Conservation (phyloP, 2,888 invertebrate genomes). For the Osedax frankpressi region DNA sequence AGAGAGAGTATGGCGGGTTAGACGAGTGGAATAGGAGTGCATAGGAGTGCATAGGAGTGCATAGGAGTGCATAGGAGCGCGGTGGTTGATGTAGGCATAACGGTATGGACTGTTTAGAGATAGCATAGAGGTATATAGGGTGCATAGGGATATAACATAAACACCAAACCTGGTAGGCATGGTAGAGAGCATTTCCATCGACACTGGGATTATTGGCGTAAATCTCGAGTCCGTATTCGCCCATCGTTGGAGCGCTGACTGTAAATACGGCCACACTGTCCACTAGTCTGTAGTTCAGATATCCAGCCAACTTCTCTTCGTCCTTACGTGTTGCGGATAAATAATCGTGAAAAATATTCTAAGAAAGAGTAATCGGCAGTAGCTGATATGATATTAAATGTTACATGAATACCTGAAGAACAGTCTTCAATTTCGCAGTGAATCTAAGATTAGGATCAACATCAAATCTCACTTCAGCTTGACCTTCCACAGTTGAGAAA, state of each 20-base stretch:
- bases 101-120: too few species aligned
- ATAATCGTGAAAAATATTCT: neutral
- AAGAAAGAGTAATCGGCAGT: constrained; percentile 15
- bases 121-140: too few species aligned
- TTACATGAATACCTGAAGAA: neutral
- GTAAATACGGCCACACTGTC: constrained; percentile 43
- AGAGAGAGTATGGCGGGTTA: too few species aligned
- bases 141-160: too few species aligned
- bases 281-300: constrained; percentile 41
- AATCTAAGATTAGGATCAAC: constrained; percentile 41
- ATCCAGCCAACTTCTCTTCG: constrained; percentile 27
- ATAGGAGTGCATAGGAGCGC: too few species aligned
- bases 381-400: neutral
- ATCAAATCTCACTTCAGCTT: constrained; percentile 41
- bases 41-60: too few species aligned
- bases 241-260: constrained; percentile 39
- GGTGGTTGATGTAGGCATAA: too few species aligned
- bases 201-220: constrained; percentile 43
- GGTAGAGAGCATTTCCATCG: constrained; percentile 43
- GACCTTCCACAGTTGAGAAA: constrained; percentile 40
- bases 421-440: constrained; percentile 43
- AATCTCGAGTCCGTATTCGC: constrained; percentile 44
- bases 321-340: neutral
- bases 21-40: too few species aligned
- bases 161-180: constrained; percentile 42